Evolutionary conservation across 2,113 vertebrate species (phyloP).

Genomic region (Clarias magur): DNA sequence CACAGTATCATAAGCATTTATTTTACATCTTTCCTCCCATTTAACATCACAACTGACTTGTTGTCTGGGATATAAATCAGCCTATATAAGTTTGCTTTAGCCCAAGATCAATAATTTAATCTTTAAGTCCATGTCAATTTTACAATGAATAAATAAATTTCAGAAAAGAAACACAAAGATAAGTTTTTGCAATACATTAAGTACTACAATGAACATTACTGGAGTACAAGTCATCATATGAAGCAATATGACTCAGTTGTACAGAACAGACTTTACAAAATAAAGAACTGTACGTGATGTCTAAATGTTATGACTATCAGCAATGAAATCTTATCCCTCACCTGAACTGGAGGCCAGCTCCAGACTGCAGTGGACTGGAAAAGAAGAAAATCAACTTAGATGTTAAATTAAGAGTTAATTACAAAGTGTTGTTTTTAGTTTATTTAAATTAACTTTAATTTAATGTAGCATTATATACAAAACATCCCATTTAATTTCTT

Average conservation of each 20-base stretch:
- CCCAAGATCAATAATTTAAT: too few species aligned
- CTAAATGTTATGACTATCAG: not conserved
- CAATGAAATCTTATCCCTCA: slow-evolving; percentile 50
- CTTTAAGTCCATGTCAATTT: too few species aligned
- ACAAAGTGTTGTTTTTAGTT: too few species aligned
- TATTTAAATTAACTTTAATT: too few species aligned
- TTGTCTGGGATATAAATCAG: not conserved
- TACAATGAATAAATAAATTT: not conserved
- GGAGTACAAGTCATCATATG: not conserved
- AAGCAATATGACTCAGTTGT: not conserved
- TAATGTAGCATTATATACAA: too few species aligned
- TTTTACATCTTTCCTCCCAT: not conserved
- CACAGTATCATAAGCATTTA: not conserved
- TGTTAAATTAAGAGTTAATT: not conserved
- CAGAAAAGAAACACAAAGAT: not conserved
- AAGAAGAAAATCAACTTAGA: not conserved
- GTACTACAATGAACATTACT: not conserved
- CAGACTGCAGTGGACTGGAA: slow-evolving; percentile 61
- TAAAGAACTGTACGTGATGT: not conserved
- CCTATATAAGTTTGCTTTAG: not conserved
- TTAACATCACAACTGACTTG: too few species aligned
- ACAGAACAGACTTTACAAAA: not conserved
- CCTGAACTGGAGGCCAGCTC: slow-evolving; percentile 58
- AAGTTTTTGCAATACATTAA: not conserved
- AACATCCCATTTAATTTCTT: too few species aligned